Percentiles rank a stretch among this genome's conserved stretches.
Evolutionary conservation across 1,140 invertebrate species (phyloP).

Genomic region (Metopolophium dirhodum): DNA sequence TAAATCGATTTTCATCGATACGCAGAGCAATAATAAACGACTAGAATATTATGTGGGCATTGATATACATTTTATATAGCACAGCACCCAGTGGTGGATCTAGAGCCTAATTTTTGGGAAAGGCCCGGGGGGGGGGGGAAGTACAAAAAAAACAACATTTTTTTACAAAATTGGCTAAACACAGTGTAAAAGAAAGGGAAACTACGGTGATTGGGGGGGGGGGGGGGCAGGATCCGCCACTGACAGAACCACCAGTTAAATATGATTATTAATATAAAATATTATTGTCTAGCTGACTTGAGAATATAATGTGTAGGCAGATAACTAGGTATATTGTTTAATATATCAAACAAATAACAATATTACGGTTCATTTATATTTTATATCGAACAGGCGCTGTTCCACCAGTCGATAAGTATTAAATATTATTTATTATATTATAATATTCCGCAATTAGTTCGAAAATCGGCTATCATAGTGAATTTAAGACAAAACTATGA

Average conservation of each 20-base stretch:
- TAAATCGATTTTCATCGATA: background rate
- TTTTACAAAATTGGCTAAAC: no score
- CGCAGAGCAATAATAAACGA: background rate
- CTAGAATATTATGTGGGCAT: background rate
- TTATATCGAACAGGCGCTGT: background rate
- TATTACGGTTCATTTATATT: background rate
- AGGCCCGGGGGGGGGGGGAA: no score
- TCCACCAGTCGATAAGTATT: background rate
- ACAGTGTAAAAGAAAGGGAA: no score
- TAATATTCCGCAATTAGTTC: background rate
- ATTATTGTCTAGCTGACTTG: background rate
- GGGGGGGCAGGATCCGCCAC: no score
- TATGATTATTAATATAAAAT: background rate
- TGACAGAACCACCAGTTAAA: background rate
- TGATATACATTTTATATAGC: no score
- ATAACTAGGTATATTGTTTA: background rate
- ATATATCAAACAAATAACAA: background rate
- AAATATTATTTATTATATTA: background rate
- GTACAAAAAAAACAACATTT: no score
- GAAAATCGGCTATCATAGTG: background rate
- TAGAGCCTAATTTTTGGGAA: no score
- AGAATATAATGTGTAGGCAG: background rate
- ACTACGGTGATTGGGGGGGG: no score
- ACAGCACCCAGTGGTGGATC: no score
- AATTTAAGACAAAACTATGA: background rate